Evolutionary conservation across 2,797 vertebrate species (phyloP), one percentile per base, ranked within the genome.

Genomic region (Crocidura indochinensis): DNA sequence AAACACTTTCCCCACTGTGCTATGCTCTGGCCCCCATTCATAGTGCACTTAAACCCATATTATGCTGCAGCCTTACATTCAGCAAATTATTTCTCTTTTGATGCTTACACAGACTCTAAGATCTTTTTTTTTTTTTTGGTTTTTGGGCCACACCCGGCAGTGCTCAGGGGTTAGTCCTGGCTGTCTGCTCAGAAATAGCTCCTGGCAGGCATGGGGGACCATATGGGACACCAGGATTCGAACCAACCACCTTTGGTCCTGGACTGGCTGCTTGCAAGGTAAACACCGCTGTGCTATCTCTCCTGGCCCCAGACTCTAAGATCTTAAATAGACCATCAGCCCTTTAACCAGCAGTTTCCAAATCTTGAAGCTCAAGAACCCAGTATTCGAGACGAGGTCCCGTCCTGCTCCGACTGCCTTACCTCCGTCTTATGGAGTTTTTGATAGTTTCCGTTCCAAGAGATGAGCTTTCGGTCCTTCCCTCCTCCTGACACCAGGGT

Each of bases 381-480:
- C 67, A 10, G 26, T 14, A n/a, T 0, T 4, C 22, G 49, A 31
- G 11, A 51, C 60, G 76, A 65, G n/a, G 68, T 6, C 1, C 17
- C 10, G 12, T 20, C 60, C 6, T 20, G 10, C 74, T 22, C 17
- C 27, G 17, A 38, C 0, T 0, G 0, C 5, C 97, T 97, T 94
- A 99, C 99, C 99, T 99, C 99, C 1, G 98, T 98, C 46, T 97
- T 98, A 91, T 99, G 99, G 94, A 98, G 98, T 96, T 99, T 99
- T 95, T 99, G 99, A 97, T 99, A 99, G 97, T 99, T 98, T 94
- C 98, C 98, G 89, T 99, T 98, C 99, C 99, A 99, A 71, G 99
- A 99, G 84, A 99, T 97, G 87, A 99, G 98, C 94, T 98, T 98
- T 56, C 99, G 98, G 97, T 99, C 99, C 96, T 99, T 99, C 26